A percentile compares a stretch with the other conserved stretches of the same genome.
These are phyloP conservation scores for Myotis pilosus DNA, from an alignment of 2,797 vertebrate species.

Conservation along the genomic window DNA sequence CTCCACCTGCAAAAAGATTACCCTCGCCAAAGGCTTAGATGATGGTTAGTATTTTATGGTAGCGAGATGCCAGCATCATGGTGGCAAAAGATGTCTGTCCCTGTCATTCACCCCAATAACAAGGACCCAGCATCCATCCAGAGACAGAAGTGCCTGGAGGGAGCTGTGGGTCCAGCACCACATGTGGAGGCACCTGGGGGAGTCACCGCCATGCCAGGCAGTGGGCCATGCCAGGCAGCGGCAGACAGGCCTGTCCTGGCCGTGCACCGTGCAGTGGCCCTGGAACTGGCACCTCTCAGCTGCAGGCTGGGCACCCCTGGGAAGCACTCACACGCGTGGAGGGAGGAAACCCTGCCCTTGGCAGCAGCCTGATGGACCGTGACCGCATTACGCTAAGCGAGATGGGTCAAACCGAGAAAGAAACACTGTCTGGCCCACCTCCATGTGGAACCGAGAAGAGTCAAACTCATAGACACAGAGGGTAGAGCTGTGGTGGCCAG, in stretches of 20 bases:
- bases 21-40: too few relatives aligned
- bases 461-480: neutral
- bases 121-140: neutral
- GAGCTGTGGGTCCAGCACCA: neutral
- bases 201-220: neutral
- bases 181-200: neutral
- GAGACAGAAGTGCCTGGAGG: neutral
- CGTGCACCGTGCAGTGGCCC: neutral
- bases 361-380: neutral
- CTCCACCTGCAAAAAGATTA: neutral
- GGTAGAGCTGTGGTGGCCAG: neutral
- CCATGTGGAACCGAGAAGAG: neutral
- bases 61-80: neutral
- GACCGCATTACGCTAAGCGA: neutral
- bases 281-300: neutral
- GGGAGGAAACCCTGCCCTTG: neutral
- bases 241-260: neutral
- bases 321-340: neutral
- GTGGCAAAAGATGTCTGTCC: neutral
- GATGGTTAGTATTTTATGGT: neutral
- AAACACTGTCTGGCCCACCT: neutral
- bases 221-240: neutral
- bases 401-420: neutral
- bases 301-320: accelerated
- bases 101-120: neutral